Evolutionary conservation across 2,888 invertebrate species (phyloP).

Genomic region (Eilema depressum): DNA sequence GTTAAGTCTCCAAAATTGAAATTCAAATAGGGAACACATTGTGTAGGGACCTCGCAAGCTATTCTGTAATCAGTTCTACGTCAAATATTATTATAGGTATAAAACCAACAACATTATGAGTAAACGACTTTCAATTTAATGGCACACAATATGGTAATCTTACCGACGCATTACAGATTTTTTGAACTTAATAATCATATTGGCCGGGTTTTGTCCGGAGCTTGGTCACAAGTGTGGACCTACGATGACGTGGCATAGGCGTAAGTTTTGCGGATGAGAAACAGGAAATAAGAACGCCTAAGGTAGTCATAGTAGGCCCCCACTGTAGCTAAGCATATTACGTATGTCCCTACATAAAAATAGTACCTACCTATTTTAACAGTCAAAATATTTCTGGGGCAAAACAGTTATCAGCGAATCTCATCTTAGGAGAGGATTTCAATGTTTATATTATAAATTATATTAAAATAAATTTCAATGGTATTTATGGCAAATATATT

Average conservation of each 20-base stretch:
- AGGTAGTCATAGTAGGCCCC: too few species aligned
- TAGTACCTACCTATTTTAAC: neutral
- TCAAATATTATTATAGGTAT: too few species aligned
- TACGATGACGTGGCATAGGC: too few species aligned
- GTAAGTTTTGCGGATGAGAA: too few species aligned
- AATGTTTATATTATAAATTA: neutral
- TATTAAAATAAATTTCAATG: neutral
- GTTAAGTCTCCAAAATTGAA: neutral
- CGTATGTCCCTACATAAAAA: neutral
- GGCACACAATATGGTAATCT: neutral
- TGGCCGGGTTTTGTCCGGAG: neutral
- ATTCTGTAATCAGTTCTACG: neutral
- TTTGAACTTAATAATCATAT: too few species aligned
- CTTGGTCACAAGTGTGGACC: neutral
- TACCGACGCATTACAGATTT: neutral
- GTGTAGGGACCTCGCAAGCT: neutral
- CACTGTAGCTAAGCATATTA: too few species aligned
- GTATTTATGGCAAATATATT: conserved; percentile 4
- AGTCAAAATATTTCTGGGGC: neutral
- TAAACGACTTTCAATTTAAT: neutral
- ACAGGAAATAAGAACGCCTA: too few species aligned
- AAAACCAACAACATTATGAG: neutral
- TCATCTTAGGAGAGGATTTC: neutral
- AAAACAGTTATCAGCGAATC: neutral
- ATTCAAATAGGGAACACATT: neutral